These are phyloP conservation scores for Villa cingulata DNA, from an alignment of 2,888 invertebrate species.

Conservation along the genomic window DNA sequence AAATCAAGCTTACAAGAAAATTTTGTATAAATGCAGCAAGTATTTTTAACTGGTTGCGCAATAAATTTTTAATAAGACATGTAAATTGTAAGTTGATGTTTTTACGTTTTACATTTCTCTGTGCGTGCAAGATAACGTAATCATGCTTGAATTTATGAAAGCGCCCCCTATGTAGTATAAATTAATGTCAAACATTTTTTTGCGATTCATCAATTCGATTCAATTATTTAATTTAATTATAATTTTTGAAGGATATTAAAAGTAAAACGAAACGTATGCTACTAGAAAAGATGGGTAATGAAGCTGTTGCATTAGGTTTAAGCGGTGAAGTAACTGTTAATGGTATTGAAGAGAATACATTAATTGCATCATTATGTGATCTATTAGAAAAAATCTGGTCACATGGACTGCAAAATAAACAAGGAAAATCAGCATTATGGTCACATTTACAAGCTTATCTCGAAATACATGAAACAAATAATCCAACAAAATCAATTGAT, in stretches of 20 bases:
- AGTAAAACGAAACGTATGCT: constrained; percentile 95
- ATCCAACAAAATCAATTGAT: constrained; percentile 40
- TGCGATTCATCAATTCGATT: too few species aligned
- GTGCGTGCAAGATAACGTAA: too few species aligned
- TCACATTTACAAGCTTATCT: constrained; percentile 84
- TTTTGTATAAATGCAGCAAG: too few species aligned
- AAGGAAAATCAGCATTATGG: constrained; percentile 97
- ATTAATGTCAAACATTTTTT: too few species aligned
- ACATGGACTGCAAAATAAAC: constrained; percentile 88
- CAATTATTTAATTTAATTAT: too few species aligned
- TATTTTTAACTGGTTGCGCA: too few species aligned
- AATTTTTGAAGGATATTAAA: constrained; percentile 59
- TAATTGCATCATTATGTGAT: constrained; percentile 96
- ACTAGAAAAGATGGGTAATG: constrained; percentile 96
- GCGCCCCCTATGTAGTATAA: too few species aligned
- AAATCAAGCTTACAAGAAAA: too few species aligned
- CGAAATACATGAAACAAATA: constrained; percentile 59
- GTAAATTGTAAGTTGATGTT: too few species aligned
- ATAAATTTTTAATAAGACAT: too few species aligned
- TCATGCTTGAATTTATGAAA: too few species aligned
- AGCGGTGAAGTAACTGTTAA: constrained; percentile 58
- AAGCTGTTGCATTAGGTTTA: constrained; percentile 88
- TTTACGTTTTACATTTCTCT: too few species aligned
- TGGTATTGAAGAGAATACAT: constrained; percentile 89
- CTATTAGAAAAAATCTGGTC: constrained; percentile 95